These are phyloP conservation scores for Tragelaphus strepsiceros DNA, from an alignment of 2,113 vertebrate species.

Conservation along the genomic window DNA sequence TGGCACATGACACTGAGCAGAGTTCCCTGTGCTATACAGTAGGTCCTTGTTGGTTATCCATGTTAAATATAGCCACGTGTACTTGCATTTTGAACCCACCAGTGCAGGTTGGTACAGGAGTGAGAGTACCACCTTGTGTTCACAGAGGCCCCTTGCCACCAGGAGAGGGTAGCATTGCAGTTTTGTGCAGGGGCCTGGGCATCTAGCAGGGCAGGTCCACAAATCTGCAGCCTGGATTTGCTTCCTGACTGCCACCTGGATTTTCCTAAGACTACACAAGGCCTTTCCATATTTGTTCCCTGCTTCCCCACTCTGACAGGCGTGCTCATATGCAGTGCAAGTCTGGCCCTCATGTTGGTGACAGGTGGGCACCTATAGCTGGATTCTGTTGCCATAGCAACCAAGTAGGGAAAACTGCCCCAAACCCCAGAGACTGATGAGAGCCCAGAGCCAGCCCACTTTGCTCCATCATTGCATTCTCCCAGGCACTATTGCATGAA, in stretches of 20 bases:
- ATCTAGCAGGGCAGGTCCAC: neutral
- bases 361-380: slow-evolving; percentile 33
- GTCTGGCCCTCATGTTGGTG: neutral
- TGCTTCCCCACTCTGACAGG: neutral
- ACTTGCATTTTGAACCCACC: neutral
- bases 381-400: slow-evolving; percentile 18
- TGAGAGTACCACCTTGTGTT: no score
- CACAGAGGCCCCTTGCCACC: neutral
- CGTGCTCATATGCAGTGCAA: neutral
- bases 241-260: neutral
- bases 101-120: fast-evolving
- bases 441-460: neutral
- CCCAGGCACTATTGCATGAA: fast-evolving
- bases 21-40: neutral
- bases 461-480: neutral
- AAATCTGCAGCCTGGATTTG: neutral
- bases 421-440: neutral
- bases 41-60: neutral
- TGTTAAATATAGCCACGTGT: neutral
- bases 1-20: neutral
- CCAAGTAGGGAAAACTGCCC: neutral
- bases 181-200: neutral
- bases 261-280: neutral
- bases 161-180: neutral
- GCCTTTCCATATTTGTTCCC: neutral